phyloP scores from a whole-genome alignment of 2,888 invertebrate species.

The Drosophila sordidula region DNA sequence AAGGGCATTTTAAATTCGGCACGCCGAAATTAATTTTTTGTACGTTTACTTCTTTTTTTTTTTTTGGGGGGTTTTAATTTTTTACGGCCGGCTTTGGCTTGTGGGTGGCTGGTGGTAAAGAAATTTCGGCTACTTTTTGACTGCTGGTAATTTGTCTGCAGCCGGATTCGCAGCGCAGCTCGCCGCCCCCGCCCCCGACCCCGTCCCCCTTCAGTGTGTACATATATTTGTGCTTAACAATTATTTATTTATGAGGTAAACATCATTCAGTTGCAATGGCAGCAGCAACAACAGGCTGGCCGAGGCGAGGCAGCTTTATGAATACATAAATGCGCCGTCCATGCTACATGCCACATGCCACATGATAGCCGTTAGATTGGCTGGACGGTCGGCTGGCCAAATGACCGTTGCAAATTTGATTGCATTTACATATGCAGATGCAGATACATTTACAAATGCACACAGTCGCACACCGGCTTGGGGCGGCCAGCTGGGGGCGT shows the following conservation, averaged over 20 bases:
- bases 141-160: conserved; percentile 72
- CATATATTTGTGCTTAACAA: conserved; percentile 75
- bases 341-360: conserved; percentile 48
- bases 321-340: conserved; percentile 70
- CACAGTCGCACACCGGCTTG: neutral
- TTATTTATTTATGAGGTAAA: conserved; percentile 79
- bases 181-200: neutral
- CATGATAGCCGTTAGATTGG: conserved; percentile 78
- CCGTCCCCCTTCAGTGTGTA: conserved; percentile 20
- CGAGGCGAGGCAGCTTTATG: conserved; percentile 60
- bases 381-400: conserved; percentile 71
- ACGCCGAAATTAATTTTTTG: neutral
- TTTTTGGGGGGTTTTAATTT: conserved; percentile 12
- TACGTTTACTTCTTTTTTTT: neutral
- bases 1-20: neutral
- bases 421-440: conserved; percentile 75
- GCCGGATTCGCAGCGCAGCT: conserved; percentile 30
- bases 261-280: conserved; percentile 75
- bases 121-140: conserved; percentile 61
- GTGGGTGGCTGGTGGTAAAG: conserved; percentile 19
- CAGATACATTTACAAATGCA: conserved; percentile 53
- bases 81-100: conserved; percentile 2
- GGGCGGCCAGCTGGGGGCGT: neutral
- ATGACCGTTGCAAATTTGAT: conserved; percentile 79
- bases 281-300: conserved; percentile 38